These are phyloP conservation scores for Heliconius erato DNA, from an alignment of 2,888 invertebrate species.

Conservation along the genomic window DNA sequence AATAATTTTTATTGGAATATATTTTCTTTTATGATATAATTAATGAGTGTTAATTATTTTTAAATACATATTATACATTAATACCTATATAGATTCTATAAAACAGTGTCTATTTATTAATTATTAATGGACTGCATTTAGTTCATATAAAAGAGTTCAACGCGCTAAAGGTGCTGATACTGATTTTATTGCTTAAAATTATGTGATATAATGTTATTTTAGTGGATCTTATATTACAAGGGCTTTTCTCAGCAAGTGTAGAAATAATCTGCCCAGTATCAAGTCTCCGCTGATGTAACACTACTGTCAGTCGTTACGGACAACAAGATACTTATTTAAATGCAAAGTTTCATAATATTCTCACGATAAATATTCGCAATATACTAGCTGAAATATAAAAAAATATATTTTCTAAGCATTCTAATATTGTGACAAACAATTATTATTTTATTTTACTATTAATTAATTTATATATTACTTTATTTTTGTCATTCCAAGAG, in stretches of 20 bases:
- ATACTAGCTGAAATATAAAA: background rate
- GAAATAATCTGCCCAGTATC: constrained; percentile 11
- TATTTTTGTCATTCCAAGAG: too few relatives aligned
- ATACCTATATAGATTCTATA: background rate
- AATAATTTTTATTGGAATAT: too few relatives aligned
- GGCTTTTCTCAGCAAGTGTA: background rate
- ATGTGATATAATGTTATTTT: background rate
- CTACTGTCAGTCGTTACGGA: background rate
- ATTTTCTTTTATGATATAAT: too few relatives aligned
- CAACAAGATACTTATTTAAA: background rate
- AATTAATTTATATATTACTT: too few relatives aligned
- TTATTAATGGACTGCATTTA: background rate
- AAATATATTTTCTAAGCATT: too few relatives aligned
- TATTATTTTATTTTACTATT: too few relatives aligned
- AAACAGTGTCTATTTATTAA: background rate
- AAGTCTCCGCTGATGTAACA: constrained; percentile 9
- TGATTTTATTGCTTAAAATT: background rate
- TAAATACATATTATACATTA: background rate
- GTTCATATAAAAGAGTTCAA: constrained; percentile 25
- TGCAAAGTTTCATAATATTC: background rate
- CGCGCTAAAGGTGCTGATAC: background rate
- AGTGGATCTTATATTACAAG: background rate
- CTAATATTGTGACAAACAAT: too few relatives aligned
- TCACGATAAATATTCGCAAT: background rate
- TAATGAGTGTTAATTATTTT: background rate